Evolutionary conservation across 2,797 vertebrate genomes (phyloP).

Genomic region (Eulemur coronatus): DNA sequence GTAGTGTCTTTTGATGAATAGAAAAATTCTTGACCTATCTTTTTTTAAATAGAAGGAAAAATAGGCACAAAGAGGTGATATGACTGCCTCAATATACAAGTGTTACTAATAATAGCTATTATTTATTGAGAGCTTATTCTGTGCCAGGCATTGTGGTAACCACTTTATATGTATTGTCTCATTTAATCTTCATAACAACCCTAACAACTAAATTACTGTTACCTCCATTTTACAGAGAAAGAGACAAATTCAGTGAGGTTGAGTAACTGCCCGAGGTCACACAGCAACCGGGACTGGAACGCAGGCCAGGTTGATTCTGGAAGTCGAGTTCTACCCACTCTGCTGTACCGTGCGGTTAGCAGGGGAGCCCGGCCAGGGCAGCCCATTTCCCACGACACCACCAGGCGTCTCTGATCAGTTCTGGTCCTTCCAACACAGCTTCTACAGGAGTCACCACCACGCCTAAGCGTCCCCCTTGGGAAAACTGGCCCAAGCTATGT

Average conservation of each 20-base stretch:
- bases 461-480: neutral
- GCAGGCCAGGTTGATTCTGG: neutral
- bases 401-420: neutral
- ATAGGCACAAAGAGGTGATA: neutral
- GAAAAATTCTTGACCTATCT: neutral
- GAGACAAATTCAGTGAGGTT: neutral
- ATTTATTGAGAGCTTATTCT: neutral
- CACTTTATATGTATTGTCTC: neutral
- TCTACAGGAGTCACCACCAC: neutral
- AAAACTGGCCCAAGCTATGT: neutral
- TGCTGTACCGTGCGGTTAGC: neutral
- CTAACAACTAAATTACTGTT: neutral
- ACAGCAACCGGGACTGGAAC: neutral
- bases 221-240: neutral
- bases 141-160: neutral
- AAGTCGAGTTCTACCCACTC: too few species aligned
- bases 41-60: neutral
- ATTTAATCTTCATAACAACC: neutral
- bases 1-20: slow-evolving; percentile 12
- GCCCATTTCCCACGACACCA: neutral
- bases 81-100: neutral
- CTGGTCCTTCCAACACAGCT: neutral
- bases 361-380: neutral
- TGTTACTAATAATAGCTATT: neutral
- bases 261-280: neutral